Conservation (phyloP, 2,888 invertebrate genomes). For the Argyresthia albistria region DNA sequence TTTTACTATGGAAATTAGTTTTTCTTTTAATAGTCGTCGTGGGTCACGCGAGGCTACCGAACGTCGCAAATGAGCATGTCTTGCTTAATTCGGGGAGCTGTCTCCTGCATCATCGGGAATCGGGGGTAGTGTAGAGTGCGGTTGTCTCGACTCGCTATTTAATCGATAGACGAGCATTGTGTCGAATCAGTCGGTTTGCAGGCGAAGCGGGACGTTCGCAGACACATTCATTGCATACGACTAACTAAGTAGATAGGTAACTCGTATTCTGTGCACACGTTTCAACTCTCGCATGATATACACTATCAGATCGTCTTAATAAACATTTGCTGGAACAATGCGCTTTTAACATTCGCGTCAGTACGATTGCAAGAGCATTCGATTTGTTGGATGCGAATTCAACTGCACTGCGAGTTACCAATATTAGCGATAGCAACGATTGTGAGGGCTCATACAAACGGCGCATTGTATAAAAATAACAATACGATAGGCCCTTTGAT, state of each 20-base stretch:
- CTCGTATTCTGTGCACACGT: conserved; percentile 53
- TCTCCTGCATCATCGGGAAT: conserved; percentile 18
- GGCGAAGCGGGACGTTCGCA: not conserved
- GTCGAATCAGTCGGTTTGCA: not conserved
- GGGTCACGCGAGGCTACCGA: conserved; percentile 46
- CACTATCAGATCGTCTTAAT: conserved; percentile 68
- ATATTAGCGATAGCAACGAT: not conserved
- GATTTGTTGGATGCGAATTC: conserved; percentile 24
- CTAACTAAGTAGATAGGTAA: not conserved
- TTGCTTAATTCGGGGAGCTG: conserved; percentile 6
- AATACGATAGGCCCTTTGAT: not conserved
- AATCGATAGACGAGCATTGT: too few relatives aligned
- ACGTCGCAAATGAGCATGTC: conserved; percentile 28
- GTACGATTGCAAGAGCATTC: conserved; percentile 26
- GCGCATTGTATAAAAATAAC: conserved; percentile 3
- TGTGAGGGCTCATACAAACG: not conserved
- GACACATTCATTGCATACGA: not conserved
- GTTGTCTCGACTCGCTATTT: too few relatives aligned
- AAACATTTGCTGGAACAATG: conserved; percentile 65
- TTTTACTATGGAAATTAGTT: conserved; percentile 67
- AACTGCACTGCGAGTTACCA: not conserved
- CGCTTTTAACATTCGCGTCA: conserved; percentile 44
- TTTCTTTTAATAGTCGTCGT: conserved; percentile 58
- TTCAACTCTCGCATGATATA: conserved; percentile 49
- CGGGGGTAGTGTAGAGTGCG: too few relatives aligned